These are phyloP conservation scores for Limnothrissa miodon DNA, from an alignment of 2,113 vertebrate genomes.

Conservation along the genomic window DNA sequence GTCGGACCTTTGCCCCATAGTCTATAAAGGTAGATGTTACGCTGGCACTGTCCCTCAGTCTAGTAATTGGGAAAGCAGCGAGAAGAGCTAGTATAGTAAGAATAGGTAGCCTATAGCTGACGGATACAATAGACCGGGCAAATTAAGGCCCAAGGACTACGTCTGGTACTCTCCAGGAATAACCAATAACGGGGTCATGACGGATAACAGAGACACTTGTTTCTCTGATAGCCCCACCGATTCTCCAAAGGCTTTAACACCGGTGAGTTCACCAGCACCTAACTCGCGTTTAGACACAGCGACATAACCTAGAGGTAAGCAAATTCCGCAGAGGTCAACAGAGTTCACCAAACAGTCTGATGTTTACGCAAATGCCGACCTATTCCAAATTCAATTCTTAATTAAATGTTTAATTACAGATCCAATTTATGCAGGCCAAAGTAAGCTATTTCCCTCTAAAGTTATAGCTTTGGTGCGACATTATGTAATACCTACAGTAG, in stretches of 20 bases:
- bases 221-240: slow-evolving; percentile 24
- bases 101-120: background rate
- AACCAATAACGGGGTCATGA: slow-evolving; percentile 23
- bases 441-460: background rate
- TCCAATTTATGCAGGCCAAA: too few relatives aligned
- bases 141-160: background rate
- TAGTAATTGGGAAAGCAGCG: slow-evolving; percentile 11
- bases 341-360: background rate
- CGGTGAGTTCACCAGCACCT: slow-evolving; percentile 34
- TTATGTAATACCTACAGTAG: background rate
- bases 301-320: background rate
- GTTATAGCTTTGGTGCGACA: background rate
- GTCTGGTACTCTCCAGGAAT: background rate
- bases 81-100: slow-evolving; percentile 8
- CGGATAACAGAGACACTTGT: slow-evolving; percentile 8
- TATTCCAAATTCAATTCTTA: background rate
- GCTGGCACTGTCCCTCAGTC: slow-evolving; percentile 13
- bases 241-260: background rate
- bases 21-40: slow-evolving; percentile 55
- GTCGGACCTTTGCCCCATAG: slow-evolving; percentile 69
- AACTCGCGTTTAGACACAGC: background rate
- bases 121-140: background rate
- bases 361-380: background rate
- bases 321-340: background rate
- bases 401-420: background rate